A percentile compares a stretch with the other conserved stretches of the same genome.
phyloP scores from a whole-genome alignment of 92 coral and sea anemone genomes.

The Palythoa grandiflora region DNA sequence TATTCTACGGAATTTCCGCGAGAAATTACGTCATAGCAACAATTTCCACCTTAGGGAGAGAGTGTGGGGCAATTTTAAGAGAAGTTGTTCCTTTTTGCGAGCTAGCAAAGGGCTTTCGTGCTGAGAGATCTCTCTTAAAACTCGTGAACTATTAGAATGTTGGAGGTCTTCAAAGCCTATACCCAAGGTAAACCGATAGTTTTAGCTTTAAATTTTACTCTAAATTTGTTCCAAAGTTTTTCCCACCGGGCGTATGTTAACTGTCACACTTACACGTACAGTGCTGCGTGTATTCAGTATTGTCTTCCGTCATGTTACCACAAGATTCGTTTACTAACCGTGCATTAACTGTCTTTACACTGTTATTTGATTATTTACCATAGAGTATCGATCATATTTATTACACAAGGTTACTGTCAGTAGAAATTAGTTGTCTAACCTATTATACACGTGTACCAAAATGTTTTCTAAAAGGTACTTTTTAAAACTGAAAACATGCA shows the following conservation, averaged over 20 bases:
- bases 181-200: not conserved
- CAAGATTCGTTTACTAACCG: not conserved
- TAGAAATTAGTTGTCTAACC: not conserved
- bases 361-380: no score
- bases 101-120: no score
- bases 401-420: not conserved
- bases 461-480: no score
- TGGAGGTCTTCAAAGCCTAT: constrained; percentile 3
- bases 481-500: not conserved
- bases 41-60: constrained; percentile 13
- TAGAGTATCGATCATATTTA: no score
- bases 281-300: no score
- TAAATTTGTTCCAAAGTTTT: no score
- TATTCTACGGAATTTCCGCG: not conserved
- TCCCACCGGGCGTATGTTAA: not conserved
- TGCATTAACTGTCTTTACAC: not conserved
- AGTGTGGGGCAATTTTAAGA: not conserved
- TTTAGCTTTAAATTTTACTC: not conserved
- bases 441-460: not conserved
- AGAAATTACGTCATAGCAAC: constrained; percentile 9
- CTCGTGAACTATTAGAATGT: not conserved
- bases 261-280: not conserved
- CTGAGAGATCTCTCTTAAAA: no score
- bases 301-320: not conserved
- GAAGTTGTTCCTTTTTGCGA: not conserved